Evolutionary conservation across 1,140 invertebrate species (phyloP), one percentile per base, ranked within the genome.

Genomic region (Diploscapter pachys): DNA sequence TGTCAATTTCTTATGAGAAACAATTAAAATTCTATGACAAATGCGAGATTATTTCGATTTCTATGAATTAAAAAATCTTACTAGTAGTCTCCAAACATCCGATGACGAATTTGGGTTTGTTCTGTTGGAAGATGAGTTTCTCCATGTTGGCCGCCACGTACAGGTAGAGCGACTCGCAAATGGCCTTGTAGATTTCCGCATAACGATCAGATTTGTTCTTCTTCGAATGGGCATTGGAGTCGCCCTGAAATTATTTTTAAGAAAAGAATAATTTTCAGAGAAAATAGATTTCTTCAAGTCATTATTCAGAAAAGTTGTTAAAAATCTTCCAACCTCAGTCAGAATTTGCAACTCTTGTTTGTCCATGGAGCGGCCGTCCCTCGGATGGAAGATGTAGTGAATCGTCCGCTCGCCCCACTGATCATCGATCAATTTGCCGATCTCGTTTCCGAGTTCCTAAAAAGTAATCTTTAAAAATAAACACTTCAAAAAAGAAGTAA

Each of bases 371-470:
- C 75, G 51, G 6, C 63, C 70, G 80, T 94, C 90, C 63, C 91
- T 90, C 8, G 92, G 91, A 57, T 91, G 90, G 5, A 96, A 89
- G 9, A 96, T 86, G 89, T 94, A 96, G 49, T 92, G 87, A 56
- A 96, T 77, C 5, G 90, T 88, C 79, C 89, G 89, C 8, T 86
- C 80, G 6, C 88, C 89, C 82, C 87, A 85, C 83, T 92, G 91
- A 85, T 92, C 90, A 52, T 87, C 83, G 0, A 90, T 90, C 49
- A 97, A 87, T 49, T 91, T 90, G 61, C 90, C 87, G 0, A 93
- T 80, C 82, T 92, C 89, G 4, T 89, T 90, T 52, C 91, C 86
- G 63, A 98, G 86, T 81, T 93, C 91, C 67, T 91, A 86, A 31
- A 31, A 93, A n/a, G 80, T 78, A n/a, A n/a, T n/a, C n/a, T n/a